Base-by-base conservation (phyloP, 2,113 vertebrate genomes). In the Cyanoliseus patagonus region DNA sequence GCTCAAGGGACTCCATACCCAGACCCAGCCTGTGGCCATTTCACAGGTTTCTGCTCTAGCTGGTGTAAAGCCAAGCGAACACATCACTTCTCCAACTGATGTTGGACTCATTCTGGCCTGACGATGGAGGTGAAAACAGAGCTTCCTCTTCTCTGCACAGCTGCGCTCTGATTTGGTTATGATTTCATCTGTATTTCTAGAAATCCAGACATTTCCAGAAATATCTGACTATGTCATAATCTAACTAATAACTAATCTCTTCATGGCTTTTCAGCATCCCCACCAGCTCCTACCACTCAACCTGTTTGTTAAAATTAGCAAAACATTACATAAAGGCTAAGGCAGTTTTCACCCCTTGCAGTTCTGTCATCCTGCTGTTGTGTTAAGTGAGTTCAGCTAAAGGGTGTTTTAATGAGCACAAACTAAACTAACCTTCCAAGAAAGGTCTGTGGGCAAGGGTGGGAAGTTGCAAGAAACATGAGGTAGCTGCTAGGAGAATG, bases 121-220 rank as follows among this genome's bases (percentile, higher is more conserved):
- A 52, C 0, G 27, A n/a, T 52, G 72, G 79, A 93, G 61, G 35
- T 86, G 83, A 93, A 90, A 88, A 78, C 88, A 53, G 79, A 94
- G 79, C 63, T 92, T 62, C 28, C 14, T 92, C 46, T 90, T 92
- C 61, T 33, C 51, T 74, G 49, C 90, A 77, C 93, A 96, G 88
- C 95, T 96, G 92, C 17, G 4, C 44, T 51, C 73, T 69, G 70
- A 82, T 86, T 74, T 87, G 1, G 5, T 53, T 20, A 79, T 93
- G 77, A 96, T 91, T 95, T 91, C 80, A 91, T 92, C 69, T 79
- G 63, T 87, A 42, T 92, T 94, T 96, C 92, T 97, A 94, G 96
- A 96, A 92, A 96, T 73, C 28, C 28, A 91, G 91, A 95, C 33
- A 0, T 78, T 86, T 92, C 83, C 96, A 90, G 76, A 94, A 93